phyloP scores from a whole-genome alignment of 1,140 invertebrate genomes.

The Nasonia vitripennis region DNA sequence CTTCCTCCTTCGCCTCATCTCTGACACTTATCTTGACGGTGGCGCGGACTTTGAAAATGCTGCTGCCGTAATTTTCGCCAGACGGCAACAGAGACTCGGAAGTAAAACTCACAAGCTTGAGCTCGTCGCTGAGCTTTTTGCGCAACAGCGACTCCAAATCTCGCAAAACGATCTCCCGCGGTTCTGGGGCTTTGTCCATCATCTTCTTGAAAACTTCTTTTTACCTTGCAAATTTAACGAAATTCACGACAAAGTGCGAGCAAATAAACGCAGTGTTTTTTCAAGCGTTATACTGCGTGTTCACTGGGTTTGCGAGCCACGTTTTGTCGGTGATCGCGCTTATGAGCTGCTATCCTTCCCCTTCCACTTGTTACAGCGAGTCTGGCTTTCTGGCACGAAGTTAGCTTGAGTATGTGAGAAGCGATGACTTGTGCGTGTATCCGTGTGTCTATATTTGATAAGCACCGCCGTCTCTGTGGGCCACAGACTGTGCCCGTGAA shows the following conservation, averaged over 20 bases:
- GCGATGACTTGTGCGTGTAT: too few species aligned
- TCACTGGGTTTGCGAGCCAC: too few species aligned
- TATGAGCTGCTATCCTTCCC: too few species aligned
- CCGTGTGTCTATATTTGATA: too few species aligned
- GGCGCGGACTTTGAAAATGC: constrained; percentile 73
- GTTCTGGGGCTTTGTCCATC: neutral
- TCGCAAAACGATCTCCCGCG: constrained; percentile 46
- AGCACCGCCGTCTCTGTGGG: too few species aligned
- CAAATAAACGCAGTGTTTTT: too few species aligned
- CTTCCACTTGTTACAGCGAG: too few species aligned
- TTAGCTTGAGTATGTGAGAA: too few species aligned
- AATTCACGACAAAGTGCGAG: neutral
- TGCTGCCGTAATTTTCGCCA: constrained; percentile 79
- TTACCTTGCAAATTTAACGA: neutral
- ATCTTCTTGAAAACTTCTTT: neutral
- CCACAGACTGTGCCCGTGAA: too few species aligned
- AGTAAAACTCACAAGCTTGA: constrained; percentile 58
- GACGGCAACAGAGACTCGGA: constrained; percentile 62
- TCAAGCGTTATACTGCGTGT: too few species aligned
- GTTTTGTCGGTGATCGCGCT: too few species aligned
- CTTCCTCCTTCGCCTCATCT: constrained; percentile 49
- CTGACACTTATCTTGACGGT: constrained; percentile 54
- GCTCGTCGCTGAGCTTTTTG: constrained; percentile 54
- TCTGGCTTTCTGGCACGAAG: too few species aligned
- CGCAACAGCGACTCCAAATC: constrained; percentile 62